These are phyloP conservation scores for Lamprotornis superbus DNA, from an alignment of 2,113 vertebrate species.

Conservation along the genomic window DNA sequence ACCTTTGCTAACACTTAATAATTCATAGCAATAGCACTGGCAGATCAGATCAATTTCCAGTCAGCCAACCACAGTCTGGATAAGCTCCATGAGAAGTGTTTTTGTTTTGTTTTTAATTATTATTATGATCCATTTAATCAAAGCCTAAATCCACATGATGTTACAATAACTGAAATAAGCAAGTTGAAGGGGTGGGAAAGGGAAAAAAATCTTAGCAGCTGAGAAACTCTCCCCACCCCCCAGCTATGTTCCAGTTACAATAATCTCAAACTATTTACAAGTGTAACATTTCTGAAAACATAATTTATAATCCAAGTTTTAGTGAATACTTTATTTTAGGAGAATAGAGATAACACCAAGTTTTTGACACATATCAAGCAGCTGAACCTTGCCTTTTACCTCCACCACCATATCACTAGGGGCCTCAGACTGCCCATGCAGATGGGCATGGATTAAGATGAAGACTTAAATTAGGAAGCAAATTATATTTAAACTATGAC, in stretches of 20 bases:
- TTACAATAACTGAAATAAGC: constrained; percentile 57
- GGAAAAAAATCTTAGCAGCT: constrained; percentile 59
- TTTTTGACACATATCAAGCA: neutral
- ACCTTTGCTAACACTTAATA: neutral
- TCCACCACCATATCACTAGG: neutral
- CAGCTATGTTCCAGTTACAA: constrained; percentile 64
- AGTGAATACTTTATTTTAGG: constrained; percentile 46
- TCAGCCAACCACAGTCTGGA: neutral
- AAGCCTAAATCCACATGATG: constrained; percentile 35
- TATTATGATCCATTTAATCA: constrained; percentile 45
- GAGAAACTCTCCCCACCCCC: constrained; percentile 50
- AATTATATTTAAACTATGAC: neutral
- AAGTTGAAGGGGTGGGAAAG: neutral
- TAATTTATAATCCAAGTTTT: constrained; percentile 23
- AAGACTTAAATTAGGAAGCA: neutral
- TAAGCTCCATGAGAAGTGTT: neutral
- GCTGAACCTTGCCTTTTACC: neutral
- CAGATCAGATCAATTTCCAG: constrained; percentile 2
- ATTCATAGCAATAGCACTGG: constrained; percentile 20
- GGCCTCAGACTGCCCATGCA: neutral
- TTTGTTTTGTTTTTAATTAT: neutral
- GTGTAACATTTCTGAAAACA: constrained; percentile 33
- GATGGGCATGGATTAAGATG: neutral
- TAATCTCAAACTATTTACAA: constrained; percentile 60
- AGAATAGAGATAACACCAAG: constrained; percentile 11